Evolutionary conservation across 2,888 invertebrate species (phyloP).

Genomic region (Polyommatus icarus): DNA sequence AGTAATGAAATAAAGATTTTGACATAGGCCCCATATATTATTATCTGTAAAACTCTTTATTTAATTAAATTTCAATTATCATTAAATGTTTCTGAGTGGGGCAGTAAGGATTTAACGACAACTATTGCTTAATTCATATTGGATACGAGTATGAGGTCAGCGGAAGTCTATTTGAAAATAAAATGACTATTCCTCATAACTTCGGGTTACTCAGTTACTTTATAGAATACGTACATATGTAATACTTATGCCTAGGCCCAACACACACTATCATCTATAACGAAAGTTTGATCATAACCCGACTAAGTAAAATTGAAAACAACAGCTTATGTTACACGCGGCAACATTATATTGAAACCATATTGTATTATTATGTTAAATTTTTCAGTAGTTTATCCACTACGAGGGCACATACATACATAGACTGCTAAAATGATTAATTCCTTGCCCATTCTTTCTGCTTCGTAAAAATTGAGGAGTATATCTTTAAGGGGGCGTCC

Average conservation of each 20-base stretch:
- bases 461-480: too few species aligned
- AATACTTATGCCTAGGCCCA: background rate
- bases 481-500: too few species aligned
- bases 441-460: too few species aligned
- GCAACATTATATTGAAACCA: too few species aligned
- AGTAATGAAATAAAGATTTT: too few species aligned
- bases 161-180: background rate
- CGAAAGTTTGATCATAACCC: background rate
- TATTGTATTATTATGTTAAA: background rate
- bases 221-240: background rate
- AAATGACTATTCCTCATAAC: conserved; percentile 1
- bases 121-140: conserved; percentile 30
- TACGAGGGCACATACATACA: background rate
- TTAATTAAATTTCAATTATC: too few species aligned
- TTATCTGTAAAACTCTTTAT: too few species aligned
- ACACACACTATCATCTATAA: background rate
- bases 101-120: background rate
- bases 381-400: background rate
- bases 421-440: background rate
- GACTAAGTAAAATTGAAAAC: background rate
- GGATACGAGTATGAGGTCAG: background rate
- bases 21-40: too few species aligned
- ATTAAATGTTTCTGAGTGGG: too few species aligned
- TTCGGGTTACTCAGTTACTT: conserved; percentile 28
- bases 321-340: background rate